Base-by-base conservation (phyloP, 1,140 invertebrate genomes). In the Drosophila seguyi region DNA sequence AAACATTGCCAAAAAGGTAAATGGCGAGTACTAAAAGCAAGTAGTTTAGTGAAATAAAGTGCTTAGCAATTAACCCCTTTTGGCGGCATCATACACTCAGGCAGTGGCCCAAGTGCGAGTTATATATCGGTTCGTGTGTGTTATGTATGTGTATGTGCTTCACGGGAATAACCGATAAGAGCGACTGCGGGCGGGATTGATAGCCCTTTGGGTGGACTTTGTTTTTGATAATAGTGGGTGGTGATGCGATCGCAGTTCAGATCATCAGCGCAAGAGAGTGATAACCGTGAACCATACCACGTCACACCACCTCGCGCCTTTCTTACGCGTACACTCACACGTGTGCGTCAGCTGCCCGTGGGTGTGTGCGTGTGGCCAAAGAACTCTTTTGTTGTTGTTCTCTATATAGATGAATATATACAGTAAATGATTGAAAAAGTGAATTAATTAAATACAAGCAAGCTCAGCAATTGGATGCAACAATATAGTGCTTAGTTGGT, bases 1-100 rank as follows among this genome's bases (percentile, higher is more conserved):
- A 76, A 76, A 76, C 74, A 76, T 76, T 76, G 74, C 74, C 72
- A 76, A 76, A 76, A 66, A 76, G 74, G 74, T 76, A 76, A 76
- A 68, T 76, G 56, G 66, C 61, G 62, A 39, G 41, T 61, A 27
- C 4, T 1, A 20, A 38, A n/a, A 25, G 6, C 20, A 3, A 16
- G 8, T 38, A 8, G n/a, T 6, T 55, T 25, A 38, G 38, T 55
- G 8, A 55, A 38, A 38, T 13, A 8, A 11, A 48, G 45, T 65
- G 14, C 27, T 10, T 22, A 11, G 4, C 20, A 67, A 67, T 22
- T 20, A 27, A 29, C n/a, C n/a, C 8, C 45, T 7, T 22, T 38
- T 53, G 31, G 25, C 7, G 7, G 18, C 14, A 34, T 36, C 27
- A 42, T 27, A 31, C 5, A 18, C 13, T 22, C n/a, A n/a, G 36